Base-by-base conservation (phyloP, 1,140 invertebrate genomes). In the Nasonia giraulti region DNA sequence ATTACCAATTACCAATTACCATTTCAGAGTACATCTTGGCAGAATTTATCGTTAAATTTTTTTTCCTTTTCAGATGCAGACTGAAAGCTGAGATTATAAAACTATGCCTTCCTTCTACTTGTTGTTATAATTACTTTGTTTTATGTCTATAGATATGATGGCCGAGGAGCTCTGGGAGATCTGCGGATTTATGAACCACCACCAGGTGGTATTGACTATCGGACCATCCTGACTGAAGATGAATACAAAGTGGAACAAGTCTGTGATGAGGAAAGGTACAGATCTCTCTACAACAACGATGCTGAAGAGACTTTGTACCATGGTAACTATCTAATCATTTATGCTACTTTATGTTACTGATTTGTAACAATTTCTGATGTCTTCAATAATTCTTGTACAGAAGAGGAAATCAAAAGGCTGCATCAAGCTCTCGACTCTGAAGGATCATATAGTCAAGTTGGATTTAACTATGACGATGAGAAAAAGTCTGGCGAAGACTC, bases 261-360 rank as follows among this genome's bases (percentile, higher is more conserved):
- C 23, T 98, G 97, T 91, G 98, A 99, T 91, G 96, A 97, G 90
- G 98, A 99, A 94, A 93, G 98, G 44, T 99, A 98, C 93, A 92
- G 96, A 73, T 97, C 97, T 37, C 94, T 99, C 1, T 95, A 96
- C 89, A 96, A 96, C 85, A 97, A 98, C 93, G 96, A 97, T 90
- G 96, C 96, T 87, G 97, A 98, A 90, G 96, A 97, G 89, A 95
- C 96, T 82, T 94, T 97, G 92, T 97, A 97, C 90, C 96, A 97
- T 95, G 97, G 96, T 97, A 92, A 92, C 87, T 90, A 77, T 86
- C 55, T 62, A 62, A 62, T 50, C 2, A 50, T 50, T 50, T 14
- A 17, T 14, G 47, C 14, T 14, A 50, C 14, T 86, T 68, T 71
- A 11, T 71, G 10, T 50, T 37, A 37, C 33, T 37, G 3, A 37